phyloP scores from a whole-genome alignment of 1,140 invertebrate species.

The Saxidomus purpurata region DNA sequence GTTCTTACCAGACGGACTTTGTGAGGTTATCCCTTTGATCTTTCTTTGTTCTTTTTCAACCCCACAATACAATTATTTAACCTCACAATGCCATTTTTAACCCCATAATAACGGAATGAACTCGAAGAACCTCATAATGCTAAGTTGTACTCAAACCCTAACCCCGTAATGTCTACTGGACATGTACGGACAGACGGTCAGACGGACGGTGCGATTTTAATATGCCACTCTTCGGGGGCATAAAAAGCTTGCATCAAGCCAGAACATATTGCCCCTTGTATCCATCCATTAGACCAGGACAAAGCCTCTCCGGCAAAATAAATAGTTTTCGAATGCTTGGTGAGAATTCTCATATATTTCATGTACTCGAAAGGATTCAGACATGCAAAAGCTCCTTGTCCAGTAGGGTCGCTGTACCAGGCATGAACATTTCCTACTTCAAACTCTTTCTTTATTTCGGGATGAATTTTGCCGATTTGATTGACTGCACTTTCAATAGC shows the following conservation, averaged over 20 bases:
- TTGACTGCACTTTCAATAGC: conserved; percentile 68
- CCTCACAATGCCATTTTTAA: too few relatives aligned
- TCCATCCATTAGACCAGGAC: conserved; percentile 51
- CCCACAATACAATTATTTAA: too few relatives aligned
- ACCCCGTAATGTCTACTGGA: too few relatives aligned
- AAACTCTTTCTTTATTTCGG: conserved; percentile 61
- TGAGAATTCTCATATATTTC: background rate
- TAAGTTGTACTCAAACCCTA: too few relatives aligned
- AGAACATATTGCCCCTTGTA: conserved; percentile 46
- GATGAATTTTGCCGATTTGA: conserved; percentile 69
- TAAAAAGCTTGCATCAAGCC: conserved; percentile 28
- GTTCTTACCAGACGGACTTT: too few relatives aligned
- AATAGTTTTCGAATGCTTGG: background rate
- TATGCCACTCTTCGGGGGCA: too few relatives aligned
- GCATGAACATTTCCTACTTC: conserved; percentile 68
- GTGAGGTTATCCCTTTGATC: too few relatives aligned
- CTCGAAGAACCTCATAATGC: too few relatives aligned
- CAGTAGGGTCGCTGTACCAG: conserved; percentile 64
- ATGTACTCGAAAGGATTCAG: conserved; percentile 55
- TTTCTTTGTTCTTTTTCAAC: too few relatives aligned
- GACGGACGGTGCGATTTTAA: too few relatives aligned
- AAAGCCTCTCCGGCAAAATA: conserved; percentile 50
- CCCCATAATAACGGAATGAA: too few relatives aligned
- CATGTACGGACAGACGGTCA: too few relatives aligned
- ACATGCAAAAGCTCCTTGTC: conserved; percentile 57